Percentiles rank a stretch among this genome's conserved stretches.
These are phyloP conservation scores for Zaprionus kolodkinae DNA, from an alignment of 1,140 invertebrate genomes.

Conservation along the genomic window DNA sequence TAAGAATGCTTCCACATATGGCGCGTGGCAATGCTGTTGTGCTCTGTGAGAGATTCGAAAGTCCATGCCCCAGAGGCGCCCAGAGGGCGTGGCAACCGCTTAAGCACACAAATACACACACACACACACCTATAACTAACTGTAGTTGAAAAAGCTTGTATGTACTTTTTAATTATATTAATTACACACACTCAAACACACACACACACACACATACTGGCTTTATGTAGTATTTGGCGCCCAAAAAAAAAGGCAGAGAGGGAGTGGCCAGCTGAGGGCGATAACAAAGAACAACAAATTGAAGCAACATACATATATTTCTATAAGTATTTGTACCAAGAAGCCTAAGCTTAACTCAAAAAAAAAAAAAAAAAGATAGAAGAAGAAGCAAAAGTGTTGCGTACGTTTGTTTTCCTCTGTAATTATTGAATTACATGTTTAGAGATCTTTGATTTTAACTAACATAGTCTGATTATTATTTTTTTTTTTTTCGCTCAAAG, in stretches of 20 bases:
- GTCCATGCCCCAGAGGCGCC: neutral
- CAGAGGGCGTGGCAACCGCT: slow-evolving; percentile 25
- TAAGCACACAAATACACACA: slow-evolving; percentile 15
- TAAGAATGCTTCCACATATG: slow-evolving; percentile 13
- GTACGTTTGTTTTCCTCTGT: slow-evolving; percentile 46
- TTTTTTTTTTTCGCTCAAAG: slow-evolving; percentile 49
- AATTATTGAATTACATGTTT: slow-evolving; percentile 38
- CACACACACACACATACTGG: slow-evolving; percentile 41
- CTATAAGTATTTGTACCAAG: slow-evolving; percentile 6
- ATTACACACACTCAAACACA: slow-evolving; percentile 38
- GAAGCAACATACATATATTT: slow-evolving; percentile 1
- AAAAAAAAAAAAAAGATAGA: neutral
- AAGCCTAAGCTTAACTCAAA: slow-evolving; percentile 23
- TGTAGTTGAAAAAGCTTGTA: slow-evolving; percentile 61
- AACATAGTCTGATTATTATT: slow-evolving; percentile 40
- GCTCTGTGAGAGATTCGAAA: slow-evolving; percentile 36
- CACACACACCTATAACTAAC: slow-evolving; percentile 38
- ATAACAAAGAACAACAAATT: slow-evolving; percentile 3
- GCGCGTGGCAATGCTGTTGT: slow-evolving; percentile 48
- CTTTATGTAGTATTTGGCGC: slow-evolving; percentile 43
- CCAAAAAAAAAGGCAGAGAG: neutral
- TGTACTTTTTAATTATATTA: slow-evolving; percentile 77
- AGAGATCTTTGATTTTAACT: slow-evolving; percentile 54
- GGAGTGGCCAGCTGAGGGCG: neutral
- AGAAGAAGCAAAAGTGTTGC: slow-evolving; percentile 19